Conservation (phyloP, 2,113 vertebrate species). For the Tapirus terrestris region DNA sequence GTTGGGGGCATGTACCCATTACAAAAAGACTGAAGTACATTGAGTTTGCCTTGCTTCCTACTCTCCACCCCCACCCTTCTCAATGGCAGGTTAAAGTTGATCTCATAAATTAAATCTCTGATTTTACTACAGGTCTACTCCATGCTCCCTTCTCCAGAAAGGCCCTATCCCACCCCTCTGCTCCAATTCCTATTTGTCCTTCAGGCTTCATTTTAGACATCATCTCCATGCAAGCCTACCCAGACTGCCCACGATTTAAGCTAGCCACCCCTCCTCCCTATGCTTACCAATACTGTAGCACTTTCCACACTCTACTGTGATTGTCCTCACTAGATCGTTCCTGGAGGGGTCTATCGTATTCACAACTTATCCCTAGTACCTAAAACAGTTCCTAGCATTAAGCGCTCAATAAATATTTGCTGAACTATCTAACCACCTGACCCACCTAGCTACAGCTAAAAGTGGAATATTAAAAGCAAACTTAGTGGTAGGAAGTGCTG, state of each 20-base stretch:
- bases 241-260: neutral
- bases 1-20: neutral
- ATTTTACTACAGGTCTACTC: neutral
- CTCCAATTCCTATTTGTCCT: neutral
- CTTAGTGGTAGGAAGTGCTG: slow-evolving; percentile 25
- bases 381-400: slow-evolving; percentile 13
- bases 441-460: slow-evolving; percentile 36
- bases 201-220: slow-evolving; percentile 5
- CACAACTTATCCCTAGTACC: neutral
- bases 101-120: neutral
- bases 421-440: slow-evolving; percentile 44
- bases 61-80: neutral
- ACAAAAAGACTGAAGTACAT: neutral
- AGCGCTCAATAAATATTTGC: slow-evolving; percentile 64
- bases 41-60: neutral
- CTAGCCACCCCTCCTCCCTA: neutral
- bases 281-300: neutral
- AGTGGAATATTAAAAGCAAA: slow-evolving; percentile 55
- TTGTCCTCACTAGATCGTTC: neutral
- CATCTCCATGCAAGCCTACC: neutral
- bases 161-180: neutral
- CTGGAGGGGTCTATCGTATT: neutral
- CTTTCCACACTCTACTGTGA: neutral
- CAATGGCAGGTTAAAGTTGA: neutral
- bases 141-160: slow-evolving; percentile 4